phyloP scores from a whole-genome alignment of 2,888 invertebrate species.

The Arge pagana region DNA sequence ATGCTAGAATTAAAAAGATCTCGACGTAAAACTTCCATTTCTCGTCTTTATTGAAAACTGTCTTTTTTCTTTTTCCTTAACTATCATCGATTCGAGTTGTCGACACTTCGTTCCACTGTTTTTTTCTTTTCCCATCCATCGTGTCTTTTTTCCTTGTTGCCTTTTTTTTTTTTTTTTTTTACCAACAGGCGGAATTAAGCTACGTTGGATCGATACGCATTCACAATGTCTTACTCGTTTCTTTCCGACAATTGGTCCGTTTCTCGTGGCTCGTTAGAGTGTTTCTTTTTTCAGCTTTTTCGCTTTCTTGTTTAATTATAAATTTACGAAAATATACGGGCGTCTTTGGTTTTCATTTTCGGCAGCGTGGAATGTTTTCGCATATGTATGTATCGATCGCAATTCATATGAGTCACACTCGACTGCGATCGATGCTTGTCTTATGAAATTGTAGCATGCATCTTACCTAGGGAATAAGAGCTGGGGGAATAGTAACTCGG shows the following conservation, averaged over 20 bases:
- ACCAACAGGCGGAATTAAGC: too few species aligned
- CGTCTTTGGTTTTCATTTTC: too few species aligned
- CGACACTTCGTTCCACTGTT: slow-evolving; percentile 1
- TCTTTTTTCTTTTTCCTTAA: slow-evolving; percentile 12
- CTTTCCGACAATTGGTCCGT: too few species aligned
- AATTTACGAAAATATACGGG: too few species aligned
- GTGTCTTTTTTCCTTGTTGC: slow-evolving; percentile 11
- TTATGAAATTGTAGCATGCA: slow-evolving; percentile 14
- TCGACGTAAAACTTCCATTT: background rate
- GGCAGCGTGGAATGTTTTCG: background rate
- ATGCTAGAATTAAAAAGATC: slow-evolving; percentile 37
- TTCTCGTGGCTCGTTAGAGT: background rate
- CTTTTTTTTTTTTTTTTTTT: slow-evolving; percentile 11
- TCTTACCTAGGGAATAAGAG: slow-evolving; percentile 7
- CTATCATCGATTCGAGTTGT: slow-evolving; percentile 22
- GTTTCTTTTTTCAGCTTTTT: background rate
- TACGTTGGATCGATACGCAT: too few species aligned
- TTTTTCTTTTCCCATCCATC: slow-evolving; percentile 18
- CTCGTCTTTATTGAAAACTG: background rate
- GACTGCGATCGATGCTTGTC: background rate
- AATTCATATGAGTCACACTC: background rate
- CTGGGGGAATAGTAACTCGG: too few species aligned
- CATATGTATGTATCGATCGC: background rate
- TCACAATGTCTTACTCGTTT: too few species aligned
- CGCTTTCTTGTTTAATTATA: background rate